phyloP scores from a whole-genome alignment of 2,797 vertebrate genomes.

The Neostethus bicornis region DNA sequence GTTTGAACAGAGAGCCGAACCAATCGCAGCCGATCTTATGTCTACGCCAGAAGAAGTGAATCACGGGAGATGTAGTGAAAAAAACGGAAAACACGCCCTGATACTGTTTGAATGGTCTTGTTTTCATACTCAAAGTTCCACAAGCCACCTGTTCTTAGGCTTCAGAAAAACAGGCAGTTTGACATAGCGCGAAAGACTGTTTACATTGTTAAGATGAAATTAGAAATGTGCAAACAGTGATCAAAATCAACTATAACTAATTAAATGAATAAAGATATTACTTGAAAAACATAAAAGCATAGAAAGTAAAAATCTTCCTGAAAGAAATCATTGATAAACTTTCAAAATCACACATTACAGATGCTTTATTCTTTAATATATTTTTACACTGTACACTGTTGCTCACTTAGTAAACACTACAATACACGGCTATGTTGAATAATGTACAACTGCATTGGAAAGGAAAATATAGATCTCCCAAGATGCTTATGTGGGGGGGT shows the following conservation, averaged over 20 bases:
- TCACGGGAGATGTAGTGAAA: slow-evolving; percentile 67
- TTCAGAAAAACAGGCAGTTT: slow-evolving; percentile 48
- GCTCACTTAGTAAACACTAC: slow-evolving; percentile 84
- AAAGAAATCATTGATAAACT: too few species aligned
- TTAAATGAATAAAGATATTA: background rate
- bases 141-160: slow-evolving; percentile 17
- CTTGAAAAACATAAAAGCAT: background rate
- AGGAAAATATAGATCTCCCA: slow-evolving; percentile 80
- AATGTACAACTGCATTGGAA: slow-evolving; percentile 79
- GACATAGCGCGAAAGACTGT: slow-evolving; percentile 80
- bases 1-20: slow-evolving; percentile 73
- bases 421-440: slow-evolving; percentile 81
- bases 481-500: slow-evolving; percentile 69
- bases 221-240: background rate
- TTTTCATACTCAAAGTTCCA: slow-evolving; percentile 62
- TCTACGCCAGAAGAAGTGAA: slow-evolving; percentile 42
- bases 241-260: background rate
- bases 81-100: background rate
- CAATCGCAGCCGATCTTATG: slow-evolving; percentile 58
- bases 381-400: slow-evolving; percentile 86
- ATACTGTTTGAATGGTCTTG: background rate
- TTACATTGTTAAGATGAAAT: slow-evolving; percentile 62
- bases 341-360: slow-evolving; percentile 55
- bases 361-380: slow-evolving; percentile 81
- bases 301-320: too few species aligned